Evolutionary conservation across 2,888 invertebrate species (phyloP).

Genomic region (Drosophila demipolita): DNA sequence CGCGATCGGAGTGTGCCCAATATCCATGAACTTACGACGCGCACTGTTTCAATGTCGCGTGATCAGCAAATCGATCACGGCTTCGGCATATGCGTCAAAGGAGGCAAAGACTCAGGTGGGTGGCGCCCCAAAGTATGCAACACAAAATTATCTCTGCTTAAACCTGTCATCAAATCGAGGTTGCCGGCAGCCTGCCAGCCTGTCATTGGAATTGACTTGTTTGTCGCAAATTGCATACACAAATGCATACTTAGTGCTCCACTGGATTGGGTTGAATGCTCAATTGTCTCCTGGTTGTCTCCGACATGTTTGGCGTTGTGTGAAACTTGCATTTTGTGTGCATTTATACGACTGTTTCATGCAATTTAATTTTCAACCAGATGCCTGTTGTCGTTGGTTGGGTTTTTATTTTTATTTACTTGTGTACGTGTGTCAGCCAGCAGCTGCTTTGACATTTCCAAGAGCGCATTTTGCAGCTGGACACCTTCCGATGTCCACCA

Average conservation of each 20-base stretch:
- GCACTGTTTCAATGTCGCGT: constrained; percentile 94
- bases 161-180: constrained; percentile 2
- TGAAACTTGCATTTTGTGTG: constrained; percentile 25
- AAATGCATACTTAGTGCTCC: constrained; percentile 17
- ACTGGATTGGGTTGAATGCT: constrained; percentile 25
- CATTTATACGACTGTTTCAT: constrained; percentile 45
- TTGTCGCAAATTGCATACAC: not conserved
- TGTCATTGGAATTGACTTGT: not conserved
- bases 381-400: constrained; percentile 60
- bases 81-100: constrained; percentile 96
- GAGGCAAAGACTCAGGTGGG: constrained; percentile 94
- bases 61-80: constrained; percentile 93
- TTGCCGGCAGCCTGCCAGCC: not conserved
- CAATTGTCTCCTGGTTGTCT: constrained; percentile 36
- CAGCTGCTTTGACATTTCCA: constrained; percentile 76
- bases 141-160: not conserved
- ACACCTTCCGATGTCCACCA: constrained; percentile 9
- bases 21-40: constrained; percentile 91
- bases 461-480: constrained; percentile 76
- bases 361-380: constrained; percentile 75
- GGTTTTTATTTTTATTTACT: constrained; percentile 26
- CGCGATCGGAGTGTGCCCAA: constrained; percentile 87
- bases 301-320: constrained; percentile 28
- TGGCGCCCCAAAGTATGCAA: constrained; percentile 10
- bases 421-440: constrained; percentile 14